Evolutionary conservation across 1,140 invertebrate genomes (phyloP).

Genomic region (Caenorhabditis latens): DNA sequence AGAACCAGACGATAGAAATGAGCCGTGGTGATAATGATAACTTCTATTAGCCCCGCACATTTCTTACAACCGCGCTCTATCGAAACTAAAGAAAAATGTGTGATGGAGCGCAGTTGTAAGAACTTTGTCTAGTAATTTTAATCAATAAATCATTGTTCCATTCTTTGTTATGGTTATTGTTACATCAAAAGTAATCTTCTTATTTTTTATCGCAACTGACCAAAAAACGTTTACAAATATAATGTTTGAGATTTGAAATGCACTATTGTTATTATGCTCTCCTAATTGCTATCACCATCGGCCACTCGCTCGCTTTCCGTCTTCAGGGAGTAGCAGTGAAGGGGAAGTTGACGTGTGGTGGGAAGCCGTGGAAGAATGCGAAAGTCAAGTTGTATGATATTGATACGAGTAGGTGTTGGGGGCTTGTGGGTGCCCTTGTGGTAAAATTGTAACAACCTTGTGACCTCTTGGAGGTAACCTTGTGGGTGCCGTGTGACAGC

Average conservation of each 20-base stretch:
- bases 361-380: constrained; percentile 58
- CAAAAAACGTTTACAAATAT: neutral
- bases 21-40: neutral
- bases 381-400: constrained; percentile 68
- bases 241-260: neutral
- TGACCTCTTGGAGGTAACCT: no score
- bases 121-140: neutral
- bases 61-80: no score
- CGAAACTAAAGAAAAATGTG: no score
- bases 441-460: no score
- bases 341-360: constrained; percentile 62
- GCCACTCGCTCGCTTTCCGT: constrained; percentile 51
- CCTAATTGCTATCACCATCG: neutral
- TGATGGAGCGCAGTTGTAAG: no score
- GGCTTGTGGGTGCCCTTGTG: no score
- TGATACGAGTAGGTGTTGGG: constrained; percentile 61
- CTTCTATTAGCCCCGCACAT: neutral
- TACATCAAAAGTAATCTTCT: neutral
- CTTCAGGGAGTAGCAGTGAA: constrained; percentile 66
- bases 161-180: neutral
- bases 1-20: constrained; percentile 40
- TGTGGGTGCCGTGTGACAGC: no score
- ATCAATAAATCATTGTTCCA: neutral
- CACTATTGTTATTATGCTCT: neutral
- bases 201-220: neutral